Evolutionary conservation across 2,888 invertebrate species (phyloP), one percentile per base, ranked within the genome.

Genomic region (Zonitis immaculata): DNA sequence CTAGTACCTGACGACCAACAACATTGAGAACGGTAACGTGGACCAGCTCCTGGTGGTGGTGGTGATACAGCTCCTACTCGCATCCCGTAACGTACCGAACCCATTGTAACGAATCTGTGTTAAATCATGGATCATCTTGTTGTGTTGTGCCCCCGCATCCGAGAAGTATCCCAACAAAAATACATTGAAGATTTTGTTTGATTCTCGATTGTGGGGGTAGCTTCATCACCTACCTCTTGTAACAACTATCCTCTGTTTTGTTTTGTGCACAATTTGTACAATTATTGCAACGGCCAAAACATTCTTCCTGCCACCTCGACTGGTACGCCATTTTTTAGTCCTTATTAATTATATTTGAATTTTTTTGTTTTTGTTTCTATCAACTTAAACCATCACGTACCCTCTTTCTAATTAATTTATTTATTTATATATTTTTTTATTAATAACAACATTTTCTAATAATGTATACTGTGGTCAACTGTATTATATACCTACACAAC

Each of bases 61-160:
- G 76, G 76, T 26, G 76, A 76, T 42, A 76, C 75, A 52, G 83
- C 81, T 67, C 82, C 82, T 70, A 83, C 80, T 69, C 86, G 82
- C 65, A 86, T 82, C 64, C 85, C 84, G 78, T 86, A 86, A 72
- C 86, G 82, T 74, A 86, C 84, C 68, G 85, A 83, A 68, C 86
- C 86, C 76, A 86, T 81, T 12, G 66, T 67, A 64, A 67, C 64
- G 51, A 64, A 69, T 56, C 70, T 70, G 58, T 26, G 51, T 52
- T 44, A 47, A 51, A 39, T 39, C 39, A 39, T 39, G 9, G 39
- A 39, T 39, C 39, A 39, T 16, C 35, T n/a, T n/a, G n/a, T n/a
- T n/a, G n/a, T 35, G 39, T 18, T 26, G 26, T 16, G 39, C 39
- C 11, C 39, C 39, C 39, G 18, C 39, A 39, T 39, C 39, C 39